Evolutionary conservation across 2,888 invertebrate species (phyloP).

Genomic region (Sminthurinus aureus): DNA sequence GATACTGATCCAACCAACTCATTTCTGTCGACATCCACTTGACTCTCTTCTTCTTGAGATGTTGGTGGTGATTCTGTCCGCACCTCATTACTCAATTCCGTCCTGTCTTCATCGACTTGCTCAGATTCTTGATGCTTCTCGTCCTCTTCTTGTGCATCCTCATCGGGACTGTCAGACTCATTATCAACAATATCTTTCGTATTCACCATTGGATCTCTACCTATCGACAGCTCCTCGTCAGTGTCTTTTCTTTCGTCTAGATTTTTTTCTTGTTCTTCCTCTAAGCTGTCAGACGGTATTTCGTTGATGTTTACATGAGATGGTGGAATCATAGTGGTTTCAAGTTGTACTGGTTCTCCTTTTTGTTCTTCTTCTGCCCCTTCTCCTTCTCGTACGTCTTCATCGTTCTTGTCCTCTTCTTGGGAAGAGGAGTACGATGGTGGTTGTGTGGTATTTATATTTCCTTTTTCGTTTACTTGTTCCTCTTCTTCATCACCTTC

Average conservation of each 20-base stretch:
- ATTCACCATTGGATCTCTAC: background rate
- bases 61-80: background rate
- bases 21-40: slow-evolving; percentile 22
- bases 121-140: background rate
- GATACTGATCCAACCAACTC: background rate
- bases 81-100: slow-evolving; percentile 15
- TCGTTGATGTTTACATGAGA: background rate
- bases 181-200: background rate
- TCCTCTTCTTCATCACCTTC: slow-evolving; percentile 4
- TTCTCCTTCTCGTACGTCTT: slow-evolving; percentile 36
- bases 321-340: background rate
- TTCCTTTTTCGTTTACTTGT: slow-evolving; percentile 5
- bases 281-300: background rate
- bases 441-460: slow-evolving; percentile 11
- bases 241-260: slow-evolving; percentile 16
- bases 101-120: slow-evolving; percentile 17
- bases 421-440: slow-evolving; percentile 3
- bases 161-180: no score
- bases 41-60: slow-evolving; percentile 16
- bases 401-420: background rate
- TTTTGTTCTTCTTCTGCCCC: slow-evolving; percentile 26
- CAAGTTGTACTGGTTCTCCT: background rate
- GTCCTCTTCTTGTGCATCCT: background rate
- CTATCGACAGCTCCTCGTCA: background rate
- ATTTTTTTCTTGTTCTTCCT: background rate